Conservation (phyloP, 2,888 invertebrate genomes). For the Biston betularia region DNA sequence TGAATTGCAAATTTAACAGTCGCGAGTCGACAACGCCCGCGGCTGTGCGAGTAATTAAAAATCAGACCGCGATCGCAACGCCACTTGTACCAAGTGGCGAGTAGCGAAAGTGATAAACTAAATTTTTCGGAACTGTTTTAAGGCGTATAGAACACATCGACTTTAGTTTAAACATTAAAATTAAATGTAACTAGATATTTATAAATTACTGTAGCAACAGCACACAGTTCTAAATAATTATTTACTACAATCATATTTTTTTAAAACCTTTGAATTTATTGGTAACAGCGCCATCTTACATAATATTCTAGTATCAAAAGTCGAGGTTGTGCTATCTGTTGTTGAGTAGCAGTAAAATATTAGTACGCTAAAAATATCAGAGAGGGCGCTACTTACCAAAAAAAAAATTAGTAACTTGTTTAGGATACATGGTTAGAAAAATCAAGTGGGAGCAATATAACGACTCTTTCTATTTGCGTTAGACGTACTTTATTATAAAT, state of each 20-base stretch:
- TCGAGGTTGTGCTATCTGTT: background rate
- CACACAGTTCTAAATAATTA: background rate
- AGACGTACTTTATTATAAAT: too few species aligned
- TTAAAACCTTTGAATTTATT: background rate
- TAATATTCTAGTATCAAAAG: background rate
- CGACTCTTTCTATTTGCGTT: too few species aligned
- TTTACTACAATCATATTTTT: background rate
- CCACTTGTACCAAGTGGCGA: conserved; percentile 32
- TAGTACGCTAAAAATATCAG: background rate
- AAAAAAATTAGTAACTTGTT: background rate
- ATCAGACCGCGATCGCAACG: conserved; percentile 61
- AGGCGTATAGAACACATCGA: too few species aligned
- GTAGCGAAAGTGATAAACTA: conserved; percentile 20
- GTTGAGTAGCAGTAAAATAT: conserved; percentile 7
- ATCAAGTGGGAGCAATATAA: too few species aligned
- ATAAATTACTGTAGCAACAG: too few species aligned
- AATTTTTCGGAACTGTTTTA: too few species aligned
- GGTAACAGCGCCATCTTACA: conserved; percentile 9
- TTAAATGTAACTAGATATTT: too few species aligned
- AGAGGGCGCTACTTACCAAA: conserved; percentile 2
- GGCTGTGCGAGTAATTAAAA: conserved; percentile 73
- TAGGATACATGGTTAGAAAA: too few species aligned
- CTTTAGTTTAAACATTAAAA: too few species aligned
- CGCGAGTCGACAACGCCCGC: conserved; percentile 53
- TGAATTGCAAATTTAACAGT: conserved; percentile 82